Evolutionary conservation across 1,140 invertebrate species (phyloP), one percentile per base, ranked within the genome.

Genomic region (Charaxes varanes): DNA sequence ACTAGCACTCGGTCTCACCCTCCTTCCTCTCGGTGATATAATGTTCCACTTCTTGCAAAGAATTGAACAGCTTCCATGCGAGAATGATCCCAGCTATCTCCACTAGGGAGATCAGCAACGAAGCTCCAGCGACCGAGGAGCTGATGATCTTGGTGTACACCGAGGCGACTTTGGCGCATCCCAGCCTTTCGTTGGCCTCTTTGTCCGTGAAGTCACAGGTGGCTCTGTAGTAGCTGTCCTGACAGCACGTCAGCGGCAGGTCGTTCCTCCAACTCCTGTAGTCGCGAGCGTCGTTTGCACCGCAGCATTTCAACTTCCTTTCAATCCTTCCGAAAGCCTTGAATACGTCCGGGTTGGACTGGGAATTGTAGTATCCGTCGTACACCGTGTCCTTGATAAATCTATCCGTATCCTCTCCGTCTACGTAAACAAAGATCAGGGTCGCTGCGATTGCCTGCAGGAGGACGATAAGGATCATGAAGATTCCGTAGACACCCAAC

Each of bases 71-170:
- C 30, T 65, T 76, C 72, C 72, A 83, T n/a, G 76, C 70, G 0
- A 80, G 47, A 2, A 79, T 54, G 0, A 73, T 60, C 16, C 79
- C 73, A 4, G 59, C 55, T 6, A 83, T 70, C 41, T 80, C 76
- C 12, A 80, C 46, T 5, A 80, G 11, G 2, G 66, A 67, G 21
- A 83, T 80, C 0, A 83, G 34, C 3, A 80, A 34, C 0, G 76
- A 73, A n/a, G 66, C 74, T 7, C 70, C 79, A 11, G 76, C 79
- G 3, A 83, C 60, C 0, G 68, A 76, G 0, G 74, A 80, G 33
- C 76, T 78, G 40, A 83, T 83, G 34, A 83, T 83, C 45, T 80
- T 80, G 1, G 79, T 76, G 45, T 83, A 83, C 11, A 79, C 79
- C 19, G 79, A 59, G 3, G 79, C 79, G 11, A 83, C 79, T 57